A percentile compares a stretch with the other conserved stretches of the same genome.
phyloP scores from a whole-genome alignment of 2,888 invertebrate species.

The Cosmia trapezina region DNA sequence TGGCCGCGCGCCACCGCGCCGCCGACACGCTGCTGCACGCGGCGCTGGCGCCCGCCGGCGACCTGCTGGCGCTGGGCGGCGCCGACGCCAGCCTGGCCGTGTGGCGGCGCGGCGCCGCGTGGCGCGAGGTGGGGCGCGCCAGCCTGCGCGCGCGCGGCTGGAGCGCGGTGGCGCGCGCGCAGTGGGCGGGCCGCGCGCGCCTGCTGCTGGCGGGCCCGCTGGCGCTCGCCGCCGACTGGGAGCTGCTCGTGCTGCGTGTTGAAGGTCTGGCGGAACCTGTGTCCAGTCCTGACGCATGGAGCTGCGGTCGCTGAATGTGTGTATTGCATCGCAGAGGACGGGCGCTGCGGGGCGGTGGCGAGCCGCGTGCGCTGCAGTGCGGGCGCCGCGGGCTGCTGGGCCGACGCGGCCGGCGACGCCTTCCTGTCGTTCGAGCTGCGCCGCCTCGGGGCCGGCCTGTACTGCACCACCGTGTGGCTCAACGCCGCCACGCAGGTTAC shows the following conservation, averaged over 20 bases:
- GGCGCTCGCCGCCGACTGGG: constrained; percentile 76
- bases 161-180: constrained; percentile 66
- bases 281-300: background rate
- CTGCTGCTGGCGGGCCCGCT: constrained; percentile 78
- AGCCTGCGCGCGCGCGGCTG: constrained; percentile 69
- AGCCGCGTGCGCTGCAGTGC: constrained; percentile 75
- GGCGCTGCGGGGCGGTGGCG: constrained; percentile 61
- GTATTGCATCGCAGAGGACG: constrained; percentile 58
- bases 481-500: constrained; percentile 80
- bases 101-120: constrained; percentile 64
- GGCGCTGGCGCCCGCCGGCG: constrained; percentile 52
- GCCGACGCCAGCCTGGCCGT: constrained; percentile 66
- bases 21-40: constrained; percentile 66
- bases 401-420: constrained; percentile 67
- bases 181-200: constrained; percentile 67
- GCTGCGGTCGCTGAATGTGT: background rate
- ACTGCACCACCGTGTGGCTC: constrained; percentile 79
- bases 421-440: constrained; percentile 78
- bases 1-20: constrained; percentile 43
- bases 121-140: constrained; percentile 47
- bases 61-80: constrained; percentile 69
- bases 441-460: constrained; percentile 72
- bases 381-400: constrained; percentile 76
- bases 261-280: constrained; percentile 58
- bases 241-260: constrained; percentile 73